Evolutionary conservation across 2,797 vertebrate species (phyloP).

Genomic region (Amphiprion clarkii): DNA sequence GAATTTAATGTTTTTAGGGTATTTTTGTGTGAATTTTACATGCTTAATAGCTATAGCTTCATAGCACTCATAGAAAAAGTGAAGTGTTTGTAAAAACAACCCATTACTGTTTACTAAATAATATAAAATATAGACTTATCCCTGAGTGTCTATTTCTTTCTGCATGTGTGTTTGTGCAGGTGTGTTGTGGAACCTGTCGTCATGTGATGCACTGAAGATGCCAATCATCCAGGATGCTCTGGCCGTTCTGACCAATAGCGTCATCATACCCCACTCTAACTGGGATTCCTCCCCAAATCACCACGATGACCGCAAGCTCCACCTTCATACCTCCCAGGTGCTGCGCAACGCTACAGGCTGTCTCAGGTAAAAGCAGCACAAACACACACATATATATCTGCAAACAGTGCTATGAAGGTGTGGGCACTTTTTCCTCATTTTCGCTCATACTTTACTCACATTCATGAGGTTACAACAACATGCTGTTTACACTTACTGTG

Average conservation of each 20-base stretch:
- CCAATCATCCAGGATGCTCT: slow-evolving; percentile 99
- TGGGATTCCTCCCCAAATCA: slow-evolving; percentile 96
- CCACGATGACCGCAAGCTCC: slow-evolving; percentile 96
- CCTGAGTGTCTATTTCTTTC: not conserved
- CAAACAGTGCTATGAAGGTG: not conserved
- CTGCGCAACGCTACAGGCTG: slow-evolving; percentile 99
- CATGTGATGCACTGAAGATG: slow-evolving; percentile 99
- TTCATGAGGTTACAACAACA: not conserved
- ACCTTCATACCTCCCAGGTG: slow-evolving; percentile 98
- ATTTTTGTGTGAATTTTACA: too few relatives aligned
- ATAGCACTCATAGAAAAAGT: too few relatives aligned
- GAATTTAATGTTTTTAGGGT: too few relatives aligned
- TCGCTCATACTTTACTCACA: not conserved
- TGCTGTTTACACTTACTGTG: not conserved
- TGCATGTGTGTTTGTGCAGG: slow-evolving; percentile 79
- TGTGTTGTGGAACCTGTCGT: slow-evolving; percentile 98
- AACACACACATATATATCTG: not conserved
- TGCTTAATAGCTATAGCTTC: too few relatives aligned
- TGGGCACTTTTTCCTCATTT: not conserved
- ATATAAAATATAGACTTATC: not conserved
- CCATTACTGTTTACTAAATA: not conserved
- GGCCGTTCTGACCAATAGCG: slow-evolving; percentile 96
- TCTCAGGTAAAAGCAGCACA: slow-evolving; percentile 89
- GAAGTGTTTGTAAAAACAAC: not conserved
- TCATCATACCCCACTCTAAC: slow-evolving; percentile 97